Conservation (phyloP, 2,888 invertebrate genomes). For the Neria commutata region DNA sequence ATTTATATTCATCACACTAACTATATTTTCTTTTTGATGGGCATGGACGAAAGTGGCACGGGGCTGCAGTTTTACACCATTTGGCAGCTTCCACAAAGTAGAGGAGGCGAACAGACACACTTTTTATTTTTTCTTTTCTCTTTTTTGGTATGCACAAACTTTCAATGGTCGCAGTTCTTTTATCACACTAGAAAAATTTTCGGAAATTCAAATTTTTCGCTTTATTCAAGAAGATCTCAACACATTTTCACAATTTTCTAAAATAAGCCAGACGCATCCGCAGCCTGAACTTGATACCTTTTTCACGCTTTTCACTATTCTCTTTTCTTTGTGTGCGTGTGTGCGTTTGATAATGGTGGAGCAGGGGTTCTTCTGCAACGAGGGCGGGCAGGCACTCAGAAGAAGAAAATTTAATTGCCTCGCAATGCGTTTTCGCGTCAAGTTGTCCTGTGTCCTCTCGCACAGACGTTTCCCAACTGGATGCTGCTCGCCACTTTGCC, state of each 20-base stretch:
- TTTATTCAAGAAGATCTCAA: background rate
- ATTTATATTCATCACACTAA: background rate
- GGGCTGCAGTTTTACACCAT: background rate
- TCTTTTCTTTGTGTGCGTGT: conserved; percentile 10
- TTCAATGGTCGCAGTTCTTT: background rate
- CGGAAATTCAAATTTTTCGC: background rate
- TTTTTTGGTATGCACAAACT: conserved; percentile 15
- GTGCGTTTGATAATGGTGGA: background rate
- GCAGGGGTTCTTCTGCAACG: conserved; percentile 14
- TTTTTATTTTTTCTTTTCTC: conserved; percentile 15
- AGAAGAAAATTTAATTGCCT: conserved; percentile 4
- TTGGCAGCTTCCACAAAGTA: background rate
- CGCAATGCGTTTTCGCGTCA: conserved; percentile 36
- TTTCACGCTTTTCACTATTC: background rate
- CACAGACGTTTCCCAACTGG: conserved; percentile 58
- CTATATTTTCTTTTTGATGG: too few relatives aligned
- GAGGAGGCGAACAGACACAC: too few relatives aligned
- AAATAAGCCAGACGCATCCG: background rate
- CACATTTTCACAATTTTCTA: conserved; percentile 17
- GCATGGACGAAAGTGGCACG: too few relatives aligned
- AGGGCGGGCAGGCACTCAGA: conserved; percentile 17
- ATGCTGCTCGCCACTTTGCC: conserved; percentile 46
- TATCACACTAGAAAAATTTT: background rate
- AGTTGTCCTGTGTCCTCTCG: conserved; percentile 47
- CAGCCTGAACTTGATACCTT: conserved; percentile 4